These are phyloP conservation scores for Cacatua alba DNA, from an alignment of 2,113 vertebrate genomes.

Conservation along the genomic window DNA sequence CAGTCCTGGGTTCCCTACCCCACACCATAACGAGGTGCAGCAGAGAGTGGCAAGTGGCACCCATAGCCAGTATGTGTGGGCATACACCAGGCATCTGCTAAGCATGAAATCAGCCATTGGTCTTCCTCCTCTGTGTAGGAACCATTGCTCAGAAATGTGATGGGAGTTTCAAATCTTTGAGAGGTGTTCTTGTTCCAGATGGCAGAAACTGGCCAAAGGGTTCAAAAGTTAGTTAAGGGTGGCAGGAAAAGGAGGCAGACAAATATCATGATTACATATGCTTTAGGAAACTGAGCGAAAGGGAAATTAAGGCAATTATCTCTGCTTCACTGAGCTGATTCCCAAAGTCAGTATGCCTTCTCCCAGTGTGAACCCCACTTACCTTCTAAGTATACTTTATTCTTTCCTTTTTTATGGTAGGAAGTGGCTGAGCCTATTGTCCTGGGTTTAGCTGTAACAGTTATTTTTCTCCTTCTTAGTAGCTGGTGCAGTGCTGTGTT, in stretches of 20 bases:
- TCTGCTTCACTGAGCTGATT: background rate
- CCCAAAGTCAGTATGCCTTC: background rate
- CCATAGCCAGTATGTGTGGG: background rate
- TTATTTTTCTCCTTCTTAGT: background rate
- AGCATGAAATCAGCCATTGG: background rate
- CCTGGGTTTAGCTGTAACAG: background rate
- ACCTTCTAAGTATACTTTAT: background rate
- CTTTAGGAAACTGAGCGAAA: background rate
- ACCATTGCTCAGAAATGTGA: background rate
- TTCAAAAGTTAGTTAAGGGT: background rate
- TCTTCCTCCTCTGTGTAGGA: background rate
- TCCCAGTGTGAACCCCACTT: background rate
- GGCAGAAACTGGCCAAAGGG: fast-evolving
- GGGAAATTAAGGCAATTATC: background rate
- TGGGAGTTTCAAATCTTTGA: background rate
- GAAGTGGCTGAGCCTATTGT: background rate
- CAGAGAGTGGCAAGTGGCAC: fast-evolving
- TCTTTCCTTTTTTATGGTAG: background rate
- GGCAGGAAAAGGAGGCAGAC: background rate
- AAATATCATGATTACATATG: background rate
- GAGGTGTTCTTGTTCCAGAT: background rate
- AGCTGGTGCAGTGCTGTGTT: background rate
- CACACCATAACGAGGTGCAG: background rate
- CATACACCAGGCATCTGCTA: background rate
- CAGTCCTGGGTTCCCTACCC: background rate